A percentile compares a stretch with the other conserved stretches of the same genome.
phyloP scores from a whole-genome alignment of 2,888 invertebrate species.

The Laspeyria flexula region DNA sequence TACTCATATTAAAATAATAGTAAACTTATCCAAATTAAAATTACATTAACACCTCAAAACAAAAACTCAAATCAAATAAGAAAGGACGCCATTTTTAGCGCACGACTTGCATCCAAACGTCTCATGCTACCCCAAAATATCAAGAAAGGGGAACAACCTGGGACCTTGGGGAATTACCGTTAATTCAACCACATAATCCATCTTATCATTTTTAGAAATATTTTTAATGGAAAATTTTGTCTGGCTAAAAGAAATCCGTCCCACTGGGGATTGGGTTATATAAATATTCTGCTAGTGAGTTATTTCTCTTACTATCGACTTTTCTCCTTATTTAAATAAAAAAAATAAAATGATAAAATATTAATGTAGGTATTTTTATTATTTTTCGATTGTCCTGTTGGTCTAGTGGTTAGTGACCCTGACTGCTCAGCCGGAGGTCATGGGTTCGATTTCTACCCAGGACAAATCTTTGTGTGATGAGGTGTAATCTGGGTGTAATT shows the following conservation, averaged over 20 bases:
- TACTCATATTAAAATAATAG: too few species aligned
- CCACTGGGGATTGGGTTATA: conserved; percentile 54
- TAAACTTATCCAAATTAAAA: neutral
- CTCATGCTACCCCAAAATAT: conserved; percentile 39
- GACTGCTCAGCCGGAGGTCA: too few species aligned
- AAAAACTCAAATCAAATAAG: conserved; percentile 22
- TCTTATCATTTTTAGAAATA: conserved; percentile 77
- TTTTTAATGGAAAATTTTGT: conserved; percentile 80
- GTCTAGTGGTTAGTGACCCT: too few species aligned
- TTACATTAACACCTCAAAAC: conserved; percentile 9
- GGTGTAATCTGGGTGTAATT: too few species aligned
- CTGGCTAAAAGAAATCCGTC: conserved; percentile 67
- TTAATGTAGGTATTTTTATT: too few species aligned
- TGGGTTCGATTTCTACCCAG: too few species aligned
- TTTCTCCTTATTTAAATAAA: too few species aligned
- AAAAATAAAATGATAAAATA: too few species aligned
- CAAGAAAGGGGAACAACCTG: conserved; percentile 61
- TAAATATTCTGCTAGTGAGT: conserved; percentile 20
- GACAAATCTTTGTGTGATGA: too few species aligned
- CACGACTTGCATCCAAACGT: conserved; percentile 6
- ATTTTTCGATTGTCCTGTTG: too few species aligned
- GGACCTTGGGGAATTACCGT: conserved; percentile 68
- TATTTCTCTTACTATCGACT: too few species aligned
- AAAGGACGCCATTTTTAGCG: conserved; percentile 22
- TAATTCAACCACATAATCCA: conserved; percentile 81